Base-by-base conservation (phyloP, 2,797 vertebrate species). In the Odontamblyopus rebecca region DNA sequence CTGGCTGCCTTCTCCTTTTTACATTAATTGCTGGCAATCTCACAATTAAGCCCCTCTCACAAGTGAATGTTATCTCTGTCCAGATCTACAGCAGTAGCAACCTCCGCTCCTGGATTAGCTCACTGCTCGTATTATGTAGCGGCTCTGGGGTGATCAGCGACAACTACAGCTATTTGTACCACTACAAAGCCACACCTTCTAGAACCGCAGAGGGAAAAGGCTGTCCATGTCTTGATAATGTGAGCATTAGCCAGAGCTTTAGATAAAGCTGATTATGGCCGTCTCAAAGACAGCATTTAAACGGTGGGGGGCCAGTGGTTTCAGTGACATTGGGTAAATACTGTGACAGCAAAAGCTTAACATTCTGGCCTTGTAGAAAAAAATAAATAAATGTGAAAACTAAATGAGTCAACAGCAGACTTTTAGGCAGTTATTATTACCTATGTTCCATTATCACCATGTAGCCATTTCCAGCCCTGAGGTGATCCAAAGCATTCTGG, bases 91-190 rank as follows among this genome's bases (percentile, higher is more conserved):
- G 79, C 76, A 59, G 44, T 72, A 16, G 79, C 83, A 74, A 72
- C 85, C 75, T 78, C 80, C 60, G 41, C 77, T 69, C 62, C 4
- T 62, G 77, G 84, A 90, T 88, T 82, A 89, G 82, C 84, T 74
- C 51, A 19, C 72, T 84, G 73, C 74, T 74, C 61, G 32, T 74
- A 80, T 84, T 86, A 85, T 86, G 78, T 27, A 2, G 67, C 0
- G 68, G 83, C 76, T 85, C 85, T 8, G 68, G 79, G 89, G 82
- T 75, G 83, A 88, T 81, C 75, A n/a, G 74, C 32, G 74, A 87
- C 89, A 86, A 78, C 83, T 57, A 67, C 78, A 85, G 87, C 81
- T 88, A 85, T 90, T 89, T 90, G 89, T 87, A 75, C 78, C 68
- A 59, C 82, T 56, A 86, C 88, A 89, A 88, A 89, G 89, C 84